Evolutionary conservation across 2,113 vertebrate genomes (phyloP).

Genomic region (Pituophis catenifer): DNA sequence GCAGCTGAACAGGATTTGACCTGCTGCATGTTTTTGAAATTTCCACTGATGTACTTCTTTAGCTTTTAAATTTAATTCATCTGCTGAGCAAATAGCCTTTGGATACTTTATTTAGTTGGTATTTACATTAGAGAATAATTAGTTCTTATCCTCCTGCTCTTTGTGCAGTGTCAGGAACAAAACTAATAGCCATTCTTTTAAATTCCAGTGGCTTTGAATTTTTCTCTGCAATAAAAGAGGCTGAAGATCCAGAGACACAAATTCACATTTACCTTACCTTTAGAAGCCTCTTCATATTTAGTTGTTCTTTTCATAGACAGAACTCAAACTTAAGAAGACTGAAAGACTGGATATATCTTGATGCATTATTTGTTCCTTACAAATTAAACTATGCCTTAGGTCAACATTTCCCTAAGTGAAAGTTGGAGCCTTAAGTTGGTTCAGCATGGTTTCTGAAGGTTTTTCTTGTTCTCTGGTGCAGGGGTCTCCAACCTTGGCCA

Average conservation of each 20-base stretch:
- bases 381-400: background rate
- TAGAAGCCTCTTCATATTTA: background rate
- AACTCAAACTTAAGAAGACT: constrained; percentile 42
- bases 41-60: constrained; percentile 60
- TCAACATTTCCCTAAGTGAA: background rate
- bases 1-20: background rate
- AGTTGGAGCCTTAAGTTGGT: background rate
- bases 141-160: constrained; percentile 31
- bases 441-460: background rate
- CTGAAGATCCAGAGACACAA: constrained; percentile 25
- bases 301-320: constrained; percentile 7
- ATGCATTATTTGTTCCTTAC: background rate
- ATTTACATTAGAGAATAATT: constrained; percentile 27
- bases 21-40: constrained; percentile 52
- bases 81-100: constrained; percentile 45
- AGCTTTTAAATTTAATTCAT: constrained; percentile 55
- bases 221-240: background rate
- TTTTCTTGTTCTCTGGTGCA: background rate
- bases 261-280: background rate
- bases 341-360: constrained; percentile 14
- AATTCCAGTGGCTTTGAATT: constrained; percentile 3
- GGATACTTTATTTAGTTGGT: constrained; percentile 38
- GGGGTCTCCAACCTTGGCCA: no score
- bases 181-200: constrained; percentile 21
- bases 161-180: constrained; percentile 42